Evolutionary conservation across 2,888 invertebrate species (phyloP), one percentile per base, ranked within the genome.

Genomic region (Pterobdella sp.): DNA sequence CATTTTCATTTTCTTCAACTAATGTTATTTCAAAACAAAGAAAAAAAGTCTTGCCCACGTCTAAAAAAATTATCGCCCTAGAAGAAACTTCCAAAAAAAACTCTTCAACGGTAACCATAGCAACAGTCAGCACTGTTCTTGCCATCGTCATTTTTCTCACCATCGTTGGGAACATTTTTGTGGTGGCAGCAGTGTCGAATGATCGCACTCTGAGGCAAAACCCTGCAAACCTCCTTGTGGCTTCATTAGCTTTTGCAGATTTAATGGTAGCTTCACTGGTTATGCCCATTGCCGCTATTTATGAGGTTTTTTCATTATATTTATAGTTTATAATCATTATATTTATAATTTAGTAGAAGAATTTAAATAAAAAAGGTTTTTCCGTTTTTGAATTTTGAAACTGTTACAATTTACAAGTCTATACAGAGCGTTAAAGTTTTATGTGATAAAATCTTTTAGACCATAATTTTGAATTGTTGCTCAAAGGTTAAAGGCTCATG

Each of bases 161-260:
- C 79, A 90, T 95, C 83, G 89, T 95, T 82, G 97, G 97, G 80
- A 97, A 97, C 84, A 91, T 95, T 79, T 94, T 97, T 86, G 97
- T 97, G 83, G 95, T 98, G 85, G 92, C 94, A 34, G 96, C 97
- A 78, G 94, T 98, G 80, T 87, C 94, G 82, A 87, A 94, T 81
- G 96, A 96, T 85, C 88, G 91, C 79, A 92, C 93, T 83, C 88
- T 96, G 75, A 94, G 94, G 72, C 71, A 71, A n/a, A 69, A 69
- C 35, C 94, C 94, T 73, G 93, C 94, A 80, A 95, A 96, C 87
- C 95, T 96, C 85, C 87, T 97, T 82, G 94, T 98, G 77, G 91
- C 95, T 72, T 95, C 95, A 34, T 86, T 98, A 80, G 97, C 96
- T 7, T 93, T 96, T 72, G 96, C 97, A 14, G 97, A 97, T 85